Evolutionary conservation across 2,888 invertebrate genomes (phyloP).

Genomic region (Caenorhabditis zanzibari): DNA sequence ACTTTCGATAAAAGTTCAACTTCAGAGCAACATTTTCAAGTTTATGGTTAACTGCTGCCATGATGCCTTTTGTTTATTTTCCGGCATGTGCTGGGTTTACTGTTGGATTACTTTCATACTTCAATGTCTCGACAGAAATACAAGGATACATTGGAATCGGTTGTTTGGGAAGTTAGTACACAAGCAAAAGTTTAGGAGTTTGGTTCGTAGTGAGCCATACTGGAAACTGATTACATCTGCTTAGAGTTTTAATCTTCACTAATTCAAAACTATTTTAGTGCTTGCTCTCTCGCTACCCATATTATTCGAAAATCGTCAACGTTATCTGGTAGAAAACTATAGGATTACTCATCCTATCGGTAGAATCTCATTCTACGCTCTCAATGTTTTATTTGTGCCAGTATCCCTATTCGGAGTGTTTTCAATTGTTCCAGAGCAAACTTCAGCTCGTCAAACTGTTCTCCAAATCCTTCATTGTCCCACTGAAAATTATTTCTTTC

Average conservation of each 20-base stretch:
- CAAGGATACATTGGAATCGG: slow-evolving; percentile 41
- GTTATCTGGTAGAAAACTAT: slow-evolving; percentile 32
- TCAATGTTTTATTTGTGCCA: slow-evolving; percentile 40
- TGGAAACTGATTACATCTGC: neutral
- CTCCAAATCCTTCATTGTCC: slow-evolving; percentile 28
- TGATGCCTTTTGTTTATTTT: slow-evolving; percentile 37
- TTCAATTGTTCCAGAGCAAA: slow-evolving; percentile 36
- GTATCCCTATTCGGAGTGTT: slow-evolving; percentile 27
- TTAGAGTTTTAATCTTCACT: neutral
- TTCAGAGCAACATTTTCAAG: slow-evolving; percentile 42
- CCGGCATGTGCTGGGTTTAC: slow-evolving; percentile 49
- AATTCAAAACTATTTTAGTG: slow-evolving; percentile 19
- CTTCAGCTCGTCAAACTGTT: slow-evolving; percentile 29
- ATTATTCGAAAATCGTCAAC: slow-evolving; percentile 42
- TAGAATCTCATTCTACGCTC: slow-evolving; percentile 18
- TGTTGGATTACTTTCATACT: slow-evolving; percentile 22
- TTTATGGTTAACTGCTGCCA: slow-evolving; percentile 24
- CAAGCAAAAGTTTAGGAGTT: no score
- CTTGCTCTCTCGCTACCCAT: slow-evolving; percentile 41
- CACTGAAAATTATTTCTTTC: slow-evolving; percentile 5
- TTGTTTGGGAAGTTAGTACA: slow-evolving; percentile 41
- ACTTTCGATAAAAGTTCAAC: neutral
- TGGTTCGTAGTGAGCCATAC: neutral
- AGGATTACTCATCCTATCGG: slow-evolving; percentile 15
- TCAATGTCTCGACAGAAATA: slow-evolving; percentile 29